Evolutionary conservation across 2,113 vertebrate species (phyloP).

Genomic region (Numenius arquata): DNA sequence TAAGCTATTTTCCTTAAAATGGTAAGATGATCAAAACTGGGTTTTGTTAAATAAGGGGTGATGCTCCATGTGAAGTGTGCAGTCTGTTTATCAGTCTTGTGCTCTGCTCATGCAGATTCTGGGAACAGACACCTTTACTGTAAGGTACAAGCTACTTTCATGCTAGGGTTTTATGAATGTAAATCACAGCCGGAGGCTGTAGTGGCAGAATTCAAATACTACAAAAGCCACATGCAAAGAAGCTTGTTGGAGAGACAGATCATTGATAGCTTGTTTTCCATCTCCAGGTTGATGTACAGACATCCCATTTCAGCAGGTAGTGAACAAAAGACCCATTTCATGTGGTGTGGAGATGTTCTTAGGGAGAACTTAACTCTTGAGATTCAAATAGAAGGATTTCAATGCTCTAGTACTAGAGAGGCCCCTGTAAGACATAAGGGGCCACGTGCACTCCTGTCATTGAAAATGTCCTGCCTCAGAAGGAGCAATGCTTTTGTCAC

Average conservation of each 20-base stretch:
- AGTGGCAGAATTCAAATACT: background rate
- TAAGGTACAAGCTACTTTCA: background rate
- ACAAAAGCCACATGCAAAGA: background rate
- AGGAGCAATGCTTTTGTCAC: background rate
- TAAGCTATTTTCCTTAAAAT: background rate
- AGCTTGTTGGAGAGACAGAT: background rate
- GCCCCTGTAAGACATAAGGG: background rate
- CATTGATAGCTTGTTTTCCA: background rate
- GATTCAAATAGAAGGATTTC: background rate
- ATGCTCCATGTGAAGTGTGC: background rate
- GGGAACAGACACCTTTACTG: background rate
- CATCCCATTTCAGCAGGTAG: background rate
- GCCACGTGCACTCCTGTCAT: fast-evolving
- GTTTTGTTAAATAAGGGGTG: background rate
- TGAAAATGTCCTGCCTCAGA: background rate
- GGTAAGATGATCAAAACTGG: background rate
- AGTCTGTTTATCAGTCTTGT: background rate
- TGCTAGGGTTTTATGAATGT: background rate
- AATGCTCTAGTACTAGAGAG: background rate
- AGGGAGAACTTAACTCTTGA: background rate
- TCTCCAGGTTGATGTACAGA: background rate
- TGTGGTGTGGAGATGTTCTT: background rate
- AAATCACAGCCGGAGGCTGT: background rate
- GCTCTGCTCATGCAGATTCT: background rate
- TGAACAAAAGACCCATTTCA: background rate